Evolutionary conservation across 2,797 vertebrate species (phyloP), one percentile per base, ranked within the genome.

Genomic region (Centropyge bicolor): DNA sequence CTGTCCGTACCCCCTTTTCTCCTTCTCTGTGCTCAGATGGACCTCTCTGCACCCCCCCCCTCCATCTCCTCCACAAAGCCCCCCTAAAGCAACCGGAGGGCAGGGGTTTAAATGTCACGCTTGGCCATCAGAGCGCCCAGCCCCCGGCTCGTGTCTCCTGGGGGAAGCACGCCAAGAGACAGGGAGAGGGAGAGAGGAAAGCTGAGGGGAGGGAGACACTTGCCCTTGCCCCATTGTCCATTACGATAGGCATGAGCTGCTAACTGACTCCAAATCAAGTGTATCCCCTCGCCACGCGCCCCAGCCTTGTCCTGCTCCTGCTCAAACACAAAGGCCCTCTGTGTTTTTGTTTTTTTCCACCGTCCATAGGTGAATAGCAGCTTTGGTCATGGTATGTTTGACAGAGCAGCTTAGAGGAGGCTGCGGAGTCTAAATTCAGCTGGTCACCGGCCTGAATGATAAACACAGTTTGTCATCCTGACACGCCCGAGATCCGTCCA

Each of bases 91-190:
- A 82, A 93, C 92, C 82, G 88, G 69, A 91, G 94, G 93, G 93
- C 93, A 93, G 93, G 88, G 93, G 93, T 94, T 95, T 94, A 95
- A 94, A 95, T 95, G 94, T 94, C 93, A 95, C 92, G 94, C 93
- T 93, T 93, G 92, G 93, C 93, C 93, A 94, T 95, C 93, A 94
- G 86, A 89, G 92, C 85, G 74, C 91, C 93, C 88, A 90, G 94
- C 94, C 92, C 92, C 92, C 80, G 92, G 92, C 93, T 92, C 91
- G 92, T 94, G 93, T 94, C 93, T 93, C 93, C 77, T 49, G 87
- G 90, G 92, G 92, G 87, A 78, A 54, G 84, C 84, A 86, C 82
- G 80, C 86, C 80, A 68, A 81, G 90, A 86, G 87, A 85, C 86
- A 10, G 83, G 78, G 83, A 77, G 82, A 82, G 70, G 74, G 86